Percentiles rank a stretch among this genome's conserved stretches.
Evolutionary conservation across 2,113 vertebrate species (phyloP).

Genomic region (Macrotus californicus): DNA sequence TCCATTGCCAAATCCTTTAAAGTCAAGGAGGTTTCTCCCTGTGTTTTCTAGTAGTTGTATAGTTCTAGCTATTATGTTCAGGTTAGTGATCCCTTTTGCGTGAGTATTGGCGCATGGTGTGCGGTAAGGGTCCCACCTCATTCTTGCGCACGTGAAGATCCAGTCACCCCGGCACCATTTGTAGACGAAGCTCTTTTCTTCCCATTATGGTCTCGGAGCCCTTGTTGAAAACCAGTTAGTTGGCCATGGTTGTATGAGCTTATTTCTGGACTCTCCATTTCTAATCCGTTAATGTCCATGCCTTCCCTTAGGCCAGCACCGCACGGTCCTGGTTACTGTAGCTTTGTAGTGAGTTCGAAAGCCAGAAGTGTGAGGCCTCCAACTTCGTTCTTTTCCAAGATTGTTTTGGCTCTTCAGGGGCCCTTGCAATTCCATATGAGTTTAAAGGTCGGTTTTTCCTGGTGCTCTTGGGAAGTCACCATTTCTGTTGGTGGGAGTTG

Average conservation of each 20-base stretch:
- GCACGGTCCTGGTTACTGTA: neutral
- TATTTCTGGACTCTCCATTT: neutral
- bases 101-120: neutral
- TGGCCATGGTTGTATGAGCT: neutral
- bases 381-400: neutral
- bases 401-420: neutral
- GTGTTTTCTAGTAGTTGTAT: neutral
- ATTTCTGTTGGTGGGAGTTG: neutral
- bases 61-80: neutral
- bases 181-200: neutral
- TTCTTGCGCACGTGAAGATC: neutral
- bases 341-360: neutral
- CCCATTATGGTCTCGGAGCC: neutral
- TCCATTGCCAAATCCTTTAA: neutral
- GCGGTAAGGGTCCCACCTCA: neutral
- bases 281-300: neutral
- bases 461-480: no score
- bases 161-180: neutral
- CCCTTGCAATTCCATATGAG: neutral
- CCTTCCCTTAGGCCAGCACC: neutral
- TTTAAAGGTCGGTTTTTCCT: neutral
- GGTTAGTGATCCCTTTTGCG: neutral
- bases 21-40: neutral
- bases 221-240: neutral
- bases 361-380: neutral